These are phyloP conservation scores for Pogonomyrmex californicus DNA, from an alignment of 1,140 invertebrate genomes.

Conservation along the genomic window DNA sequence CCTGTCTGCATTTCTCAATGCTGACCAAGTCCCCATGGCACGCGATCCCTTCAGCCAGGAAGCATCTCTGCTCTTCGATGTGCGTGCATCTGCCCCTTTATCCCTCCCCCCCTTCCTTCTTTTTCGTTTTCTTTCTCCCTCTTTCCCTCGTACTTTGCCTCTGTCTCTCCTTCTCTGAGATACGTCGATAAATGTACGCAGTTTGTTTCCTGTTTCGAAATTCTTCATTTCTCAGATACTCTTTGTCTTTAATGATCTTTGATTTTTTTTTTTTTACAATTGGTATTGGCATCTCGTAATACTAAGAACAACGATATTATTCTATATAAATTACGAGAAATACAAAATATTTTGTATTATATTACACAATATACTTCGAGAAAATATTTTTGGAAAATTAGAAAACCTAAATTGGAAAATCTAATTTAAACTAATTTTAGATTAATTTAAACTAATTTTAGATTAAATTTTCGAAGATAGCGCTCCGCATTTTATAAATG, in stretches of 20 bases:
- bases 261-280: background rate
- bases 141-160: background rate
- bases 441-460: background rate
- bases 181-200: constrained; percentile 49
- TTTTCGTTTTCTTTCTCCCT: too few species aligned
- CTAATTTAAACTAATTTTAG: background rate
- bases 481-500: background rate
- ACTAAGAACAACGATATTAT: background rate
- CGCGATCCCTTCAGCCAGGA: constrained; percentile 69
- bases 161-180: constrained; percentile 22
- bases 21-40: constrained; percentile 69
- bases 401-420: background rate
- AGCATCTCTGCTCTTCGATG: constrained; percentile 58
- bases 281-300: background rate
- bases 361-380: background rate
- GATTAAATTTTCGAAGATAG: constrained; percentile 15
- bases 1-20: constrained; percentile 70
- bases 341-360: background rate
- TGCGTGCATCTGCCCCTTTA: background rate
- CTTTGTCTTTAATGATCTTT: background rate
- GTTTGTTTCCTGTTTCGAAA: background rate
- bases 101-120: too few species aligned
- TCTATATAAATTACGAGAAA: background rate
- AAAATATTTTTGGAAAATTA: background rate
- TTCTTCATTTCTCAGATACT: background rate